Evolutionary conservation across 2,888 invertebrate genomes (phyloP).

Genomic region (Oasisia sp.): DNA sequence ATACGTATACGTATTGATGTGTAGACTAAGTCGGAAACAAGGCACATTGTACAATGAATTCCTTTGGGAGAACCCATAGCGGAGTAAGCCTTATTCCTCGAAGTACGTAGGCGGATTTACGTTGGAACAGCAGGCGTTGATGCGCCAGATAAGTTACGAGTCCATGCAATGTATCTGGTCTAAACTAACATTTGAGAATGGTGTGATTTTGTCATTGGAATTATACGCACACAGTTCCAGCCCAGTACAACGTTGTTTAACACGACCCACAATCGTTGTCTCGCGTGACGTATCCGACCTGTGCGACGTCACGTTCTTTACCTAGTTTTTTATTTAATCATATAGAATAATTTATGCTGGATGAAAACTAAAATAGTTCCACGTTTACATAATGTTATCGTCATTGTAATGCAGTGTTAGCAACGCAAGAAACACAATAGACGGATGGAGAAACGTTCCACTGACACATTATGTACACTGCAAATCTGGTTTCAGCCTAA

Average conservation of each 20-base stretch:
- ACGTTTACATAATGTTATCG: not conserved
- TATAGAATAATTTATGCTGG: not conserved
- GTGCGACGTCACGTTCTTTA: not conserved
- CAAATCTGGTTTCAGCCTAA: not conserved
- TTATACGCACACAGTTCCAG: not conserved
- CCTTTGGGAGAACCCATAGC: not conserved
- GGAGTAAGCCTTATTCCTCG: not conserved
- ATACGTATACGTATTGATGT: too few relatives aligned
- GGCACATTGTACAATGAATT: not conserved
- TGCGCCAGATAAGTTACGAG: not conserved
- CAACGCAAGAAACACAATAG: not conserved
- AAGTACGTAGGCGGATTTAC: not conserved
- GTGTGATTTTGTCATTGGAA: not conserved
- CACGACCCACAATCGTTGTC: not conserved
- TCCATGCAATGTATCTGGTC: not conserved
- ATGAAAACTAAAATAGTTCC: not conserved
- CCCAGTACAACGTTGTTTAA: not conserved
- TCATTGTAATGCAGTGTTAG: not conserved
- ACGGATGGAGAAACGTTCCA: not conserved
- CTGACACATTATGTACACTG: not conserved
- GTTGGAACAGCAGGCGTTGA: not conserved
- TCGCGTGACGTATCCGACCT: conserved; percentile 12
- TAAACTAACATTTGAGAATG: not conserved
- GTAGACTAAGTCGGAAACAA: not conserved
- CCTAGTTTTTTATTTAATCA: not conserved